A percentile compares a stretch with the other conserved stretches of the same genome.
These are phyloP conservation scores for Myotis brandtii DNA, from an alignment of 2,113 vertebrate species.

Conservation along the genomic window DNA sequence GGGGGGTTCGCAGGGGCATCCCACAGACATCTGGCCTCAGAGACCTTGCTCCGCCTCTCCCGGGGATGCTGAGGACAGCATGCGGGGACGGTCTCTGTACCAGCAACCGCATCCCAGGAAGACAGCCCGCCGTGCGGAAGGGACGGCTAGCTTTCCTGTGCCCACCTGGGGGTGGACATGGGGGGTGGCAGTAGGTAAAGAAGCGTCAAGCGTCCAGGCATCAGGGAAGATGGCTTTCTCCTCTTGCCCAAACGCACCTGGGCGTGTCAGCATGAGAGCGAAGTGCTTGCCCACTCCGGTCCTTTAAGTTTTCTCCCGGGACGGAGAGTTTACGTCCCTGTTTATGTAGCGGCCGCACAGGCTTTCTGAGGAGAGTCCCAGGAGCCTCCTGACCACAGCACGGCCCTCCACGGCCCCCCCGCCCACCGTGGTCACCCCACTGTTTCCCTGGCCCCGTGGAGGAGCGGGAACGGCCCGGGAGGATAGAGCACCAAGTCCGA, in stretches of 20 bases:
- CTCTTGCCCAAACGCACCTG: background rate
- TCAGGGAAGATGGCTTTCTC: background rate
- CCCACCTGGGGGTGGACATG: background rate
- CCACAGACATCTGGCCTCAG: background rate
- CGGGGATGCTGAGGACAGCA: background rate
- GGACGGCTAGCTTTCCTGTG: background rate
- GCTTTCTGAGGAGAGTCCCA: background rate
- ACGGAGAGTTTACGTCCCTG: background rate
- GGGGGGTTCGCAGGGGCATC: background rate
- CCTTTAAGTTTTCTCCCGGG: background rate
- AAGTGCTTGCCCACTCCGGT: background rate
- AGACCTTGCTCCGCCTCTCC: background rate
- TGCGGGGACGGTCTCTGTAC: background rate
- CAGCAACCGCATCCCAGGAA: background rate
- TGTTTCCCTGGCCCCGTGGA: slow-evolving; percentile 60
- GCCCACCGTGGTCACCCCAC: background rate
- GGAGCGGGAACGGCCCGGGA: slow-evolving; percentile 78
- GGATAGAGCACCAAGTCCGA: slow-evolving; percentile 73
- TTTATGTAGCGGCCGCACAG: background rate
- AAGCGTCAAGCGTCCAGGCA: background rate
- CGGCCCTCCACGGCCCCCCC: background rate
- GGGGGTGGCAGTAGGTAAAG: too few species aligned
- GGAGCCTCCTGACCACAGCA: background rate
- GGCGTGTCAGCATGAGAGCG: background rate
- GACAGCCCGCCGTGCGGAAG: background rate